These are phyloP conservation scores for Catagonus wagneri DNA, from an alignment of 2,113 vertebrate species.

Conservation along the genomic window DNA sequence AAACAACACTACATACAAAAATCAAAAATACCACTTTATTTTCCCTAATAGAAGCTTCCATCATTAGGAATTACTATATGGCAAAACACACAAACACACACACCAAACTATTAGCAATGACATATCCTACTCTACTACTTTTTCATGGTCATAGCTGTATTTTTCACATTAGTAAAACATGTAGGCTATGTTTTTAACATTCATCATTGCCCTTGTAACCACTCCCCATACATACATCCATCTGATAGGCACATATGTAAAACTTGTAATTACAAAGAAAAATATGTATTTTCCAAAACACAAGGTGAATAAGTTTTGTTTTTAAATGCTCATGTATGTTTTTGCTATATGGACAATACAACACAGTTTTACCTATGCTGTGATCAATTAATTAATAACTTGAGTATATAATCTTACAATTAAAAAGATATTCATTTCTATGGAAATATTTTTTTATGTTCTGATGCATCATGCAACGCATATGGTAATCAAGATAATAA, in stretches of 20 bases:
- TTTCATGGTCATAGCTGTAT: background rate
- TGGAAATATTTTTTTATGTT: background rate
- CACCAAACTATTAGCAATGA: background rate
- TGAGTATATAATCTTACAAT: background rate
- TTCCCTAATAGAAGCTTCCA: slow-evolving; percentile 11
- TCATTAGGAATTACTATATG: background rate
- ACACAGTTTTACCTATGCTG: background rate
- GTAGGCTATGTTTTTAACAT: background rate
- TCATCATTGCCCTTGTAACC: background rate
- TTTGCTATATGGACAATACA: background rate
- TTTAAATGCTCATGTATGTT: background rate
- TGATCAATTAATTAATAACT: background rate
- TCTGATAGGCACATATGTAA: background rate
- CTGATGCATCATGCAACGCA: background rate
- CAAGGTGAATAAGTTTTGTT: background rate
- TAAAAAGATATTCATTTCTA: background rate
- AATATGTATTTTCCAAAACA: background rate
- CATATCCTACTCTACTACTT: background rate
- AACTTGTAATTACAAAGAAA: background rate
- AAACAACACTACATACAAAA: background rate
- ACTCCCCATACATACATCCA: background rate
- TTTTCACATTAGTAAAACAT: slow-evolving; percentile 9
- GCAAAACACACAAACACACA: background rate
- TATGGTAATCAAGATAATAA: background rate
- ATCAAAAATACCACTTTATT: background rate